A percentile compares a stretch with the other conserved stretches of the same genome.
phyloP scores from a whole-genome alignment of 2,113 vertebrate species.

The Gallinago undulata region DNA sequence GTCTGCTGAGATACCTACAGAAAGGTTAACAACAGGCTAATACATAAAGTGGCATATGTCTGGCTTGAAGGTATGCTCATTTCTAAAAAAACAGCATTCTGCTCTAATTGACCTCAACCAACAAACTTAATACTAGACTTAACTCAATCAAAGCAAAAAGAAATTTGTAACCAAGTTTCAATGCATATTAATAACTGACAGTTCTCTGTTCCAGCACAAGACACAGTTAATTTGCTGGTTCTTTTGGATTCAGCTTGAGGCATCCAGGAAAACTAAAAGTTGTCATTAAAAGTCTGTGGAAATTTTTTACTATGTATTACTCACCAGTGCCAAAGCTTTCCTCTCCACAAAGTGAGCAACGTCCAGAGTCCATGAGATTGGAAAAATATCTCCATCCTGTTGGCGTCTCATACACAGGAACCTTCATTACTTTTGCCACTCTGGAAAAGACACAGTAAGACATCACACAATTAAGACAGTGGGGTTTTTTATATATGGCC shows the following conservation, averaged over 20 bases:
- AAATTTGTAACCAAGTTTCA: not conserved
- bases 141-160: not conserved
- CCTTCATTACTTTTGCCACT: constrained; percentile 94
- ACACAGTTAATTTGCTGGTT: not conserved
- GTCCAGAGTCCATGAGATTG: constrained; percentile 96
- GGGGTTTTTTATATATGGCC: not conserved
- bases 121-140: not conserved
- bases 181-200: not conserved
- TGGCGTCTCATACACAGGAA: constrained; percentile 96
- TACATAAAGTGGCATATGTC: not conserved
- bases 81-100: not conserved
- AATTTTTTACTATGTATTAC: not conserved
- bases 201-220: not conserved
- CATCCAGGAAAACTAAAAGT: not conserved
- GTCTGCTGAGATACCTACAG: not conserved
- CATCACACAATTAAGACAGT: not conserved
- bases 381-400: constrained; percentile 97
- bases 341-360: constrained; percentile 96
- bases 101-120: not conserved
- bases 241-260: not conserved
- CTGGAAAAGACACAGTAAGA: constrained; percentile 70
- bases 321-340: constrained; percentile 98
- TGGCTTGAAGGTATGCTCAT: not conserved
- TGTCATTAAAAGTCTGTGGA: not conserved
- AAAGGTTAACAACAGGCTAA: not conserved